Base-by-base conservation (phyloP, 1,140 invertebrate species). In the Manduca sexta region DNA sequence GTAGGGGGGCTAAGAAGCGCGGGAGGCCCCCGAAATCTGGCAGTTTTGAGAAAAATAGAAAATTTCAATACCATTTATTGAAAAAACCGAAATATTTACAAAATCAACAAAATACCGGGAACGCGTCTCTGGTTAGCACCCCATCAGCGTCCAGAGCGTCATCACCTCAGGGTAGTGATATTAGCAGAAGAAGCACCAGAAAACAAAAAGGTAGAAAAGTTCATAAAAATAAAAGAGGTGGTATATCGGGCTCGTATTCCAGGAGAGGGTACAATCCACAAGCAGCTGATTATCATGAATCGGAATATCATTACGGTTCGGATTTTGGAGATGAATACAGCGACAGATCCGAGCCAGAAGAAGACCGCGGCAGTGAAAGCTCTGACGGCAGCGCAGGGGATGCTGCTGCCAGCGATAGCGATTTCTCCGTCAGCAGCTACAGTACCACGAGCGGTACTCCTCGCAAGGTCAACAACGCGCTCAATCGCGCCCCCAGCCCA, bases 51-150 rank as follows among this genome's bases (percentile, higher is more conserved):
- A 91, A 92, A 70, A 91, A 92, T 61, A 92, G 91, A 71, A 94
- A 93, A 87, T 95, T 94, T 85, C 93, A 94, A 77, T 94, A 93
- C 86, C 92, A 94, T 87, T 87, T 95, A 72, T 89, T 96, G 76
- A 96, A 96, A 86, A 97, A 97, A 84, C 95, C 95, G 6, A 96
- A 95, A 89, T 97, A 96, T 86, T 88, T 95, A 64, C 88, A 90
- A 79, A 62, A 60, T 55, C 49, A 64, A 44, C 76, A 91, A 77
- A 89, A 88, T 71, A 89, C 89, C 68, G 92, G 89, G 54, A 87
- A 88, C 1, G 88, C 91, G 64, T 92, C 91, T 69, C 89, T 93
- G 63, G 88, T 90, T 13, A 93, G 92, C 67, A 94, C 94, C 7
- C 94, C 94, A 7, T 92, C 90, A 8, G 89, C 90, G 3, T 94